Base-by-base conservation (phyloP, 1,140 invertebrate species). In the Lepidurus apus region DNA sequence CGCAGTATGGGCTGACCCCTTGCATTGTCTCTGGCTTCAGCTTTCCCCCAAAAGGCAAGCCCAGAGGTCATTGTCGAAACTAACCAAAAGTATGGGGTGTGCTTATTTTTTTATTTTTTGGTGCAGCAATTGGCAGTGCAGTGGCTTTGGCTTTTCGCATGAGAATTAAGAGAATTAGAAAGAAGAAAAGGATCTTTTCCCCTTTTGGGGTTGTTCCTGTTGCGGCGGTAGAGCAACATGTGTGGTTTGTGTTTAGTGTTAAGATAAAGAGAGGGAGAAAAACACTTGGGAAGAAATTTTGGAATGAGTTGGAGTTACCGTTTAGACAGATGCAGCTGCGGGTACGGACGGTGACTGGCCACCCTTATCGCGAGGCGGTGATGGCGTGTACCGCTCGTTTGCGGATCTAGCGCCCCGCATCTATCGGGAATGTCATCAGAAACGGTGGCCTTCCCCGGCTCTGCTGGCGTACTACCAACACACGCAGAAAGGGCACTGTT, bases 341-440 rank as follows among this genome's bases (percentile, higher is more conserved):
- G 53, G 53, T 21, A 1, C 53, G 17, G 53, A 34, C 34, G 34
- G 34, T 34, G 34, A 65, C 53, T 65, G 53, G 17, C 53, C 7
- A 65, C 53, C 53, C 53, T 65, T 65, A 65, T 65, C 53, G 21
- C 53, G 53, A 13, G 21, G 17, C 13, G 53, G 13, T 17, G 21
- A 7, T 65, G 53, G 53, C n/a, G 53, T 65, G 13, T 65, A n/a
- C 53, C 53, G 53, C 53, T 65, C 53, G 17, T 65, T 65, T 65
- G 53, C 53, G 53, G 53, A 65, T 21, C 53, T 21, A 65, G 53
- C 53, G 53, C 53, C 53, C 53, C 53, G 53, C 53, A 65, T 65
- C 21, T 65, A 65, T 65, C 53, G 53, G 9, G 53, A 65, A 65
- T 65, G 53, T 21, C 53, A 65, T 65, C 53, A 65, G 53, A 21